These are phyloP conservation scores for Pachyrhynchus sulphureomaculatus DNA, from an alignment of 1,140 invertebrate species.

Conservation along the genomic window DNA sequence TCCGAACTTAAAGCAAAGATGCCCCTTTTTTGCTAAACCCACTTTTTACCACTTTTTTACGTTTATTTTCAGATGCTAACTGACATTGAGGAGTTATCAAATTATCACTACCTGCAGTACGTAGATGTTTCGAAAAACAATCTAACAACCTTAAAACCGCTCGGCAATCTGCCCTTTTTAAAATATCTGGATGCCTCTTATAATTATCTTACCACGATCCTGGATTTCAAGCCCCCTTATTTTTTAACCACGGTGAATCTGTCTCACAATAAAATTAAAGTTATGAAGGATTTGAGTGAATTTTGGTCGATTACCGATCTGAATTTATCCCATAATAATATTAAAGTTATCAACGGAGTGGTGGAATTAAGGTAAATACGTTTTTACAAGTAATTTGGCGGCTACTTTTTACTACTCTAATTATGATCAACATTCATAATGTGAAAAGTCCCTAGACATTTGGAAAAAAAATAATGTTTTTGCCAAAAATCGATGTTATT, in stretches of 20 bases:
- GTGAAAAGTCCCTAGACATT: background rate
- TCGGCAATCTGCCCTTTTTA: slow-evolving; percentile 37
- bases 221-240: slow-evolving; percentile 41
- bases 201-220: slow-evolving; percentile 34
- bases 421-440: background rate
- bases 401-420: background rate
- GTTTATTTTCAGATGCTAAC: slow-evolving; percentile 31
- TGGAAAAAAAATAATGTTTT: too few species aligned
- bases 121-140: slow-evolving; percentile 40
- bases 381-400: too few species aligned
- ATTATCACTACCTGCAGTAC: slow-evolving; percentile 40
- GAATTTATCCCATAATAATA: slow-evolving; percentile 40
- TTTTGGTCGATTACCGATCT: slow-evolving; percentile 45
- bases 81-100: slow-evolving; percentile 33
- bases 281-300: slow-evolving; percentile 35
- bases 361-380: slow-evolving; percentile 34
- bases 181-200: slow-evolving; percentile 43
- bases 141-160: slow-evolving; percentile 28
- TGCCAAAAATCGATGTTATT: too few species aligned
- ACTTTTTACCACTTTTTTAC: background rate
- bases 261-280: slow-evolving; percentile 34
- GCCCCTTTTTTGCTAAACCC: background rate
- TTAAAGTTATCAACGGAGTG: slow-evolving; percentile 36
- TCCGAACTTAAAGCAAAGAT: background rate
- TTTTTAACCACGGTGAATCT: slow-evolving; percentile 40